Evolutionary conservation across 2,888 invertebrate genomes (phyloP).

Genomic region (Allophyes oxyacanthae): DNA sequence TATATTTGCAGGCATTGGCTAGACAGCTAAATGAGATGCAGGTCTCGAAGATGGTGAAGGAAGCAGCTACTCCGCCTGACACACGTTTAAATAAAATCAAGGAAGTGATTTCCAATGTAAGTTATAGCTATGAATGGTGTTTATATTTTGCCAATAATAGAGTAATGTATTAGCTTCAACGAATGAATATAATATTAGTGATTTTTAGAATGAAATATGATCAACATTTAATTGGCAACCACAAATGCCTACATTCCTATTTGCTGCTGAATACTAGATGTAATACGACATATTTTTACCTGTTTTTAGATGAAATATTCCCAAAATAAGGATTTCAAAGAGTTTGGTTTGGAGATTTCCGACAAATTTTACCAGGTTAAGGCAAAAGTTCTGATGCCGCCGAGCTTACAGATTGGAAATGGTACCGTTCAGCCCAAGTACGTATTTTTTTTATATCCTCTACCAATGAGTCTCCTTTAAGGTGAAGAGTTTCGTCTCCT

Average conservation of each 20-base stretch:
- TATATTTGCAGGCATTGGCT: conserved; percentile 77
- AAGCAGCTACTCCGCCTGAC: conserved; percentile 94
- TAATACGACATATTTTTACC: neutral
- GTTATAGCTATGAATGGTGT: conserved; percentile 47
- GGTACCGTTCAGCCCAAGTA: conserved; percentile 72
- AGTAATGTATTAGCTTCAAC: too few species aligned
- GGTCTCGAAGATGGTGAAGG: conserved; percentile 95
- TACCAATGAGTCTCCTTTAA: too few species aligned
- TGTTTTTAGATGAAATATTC: conserved; percentile 81
- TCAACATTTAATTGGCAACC: too few species aligned
- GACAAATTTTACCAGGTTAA: conserved; percentile 92
- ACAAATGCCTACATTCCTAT: too few species aligned
- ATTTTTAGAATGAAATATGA: too few species aligned
- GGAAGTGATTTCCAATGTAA: conserved; percentile 88
- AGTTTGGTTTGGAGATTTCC: conserved; percentile 95
- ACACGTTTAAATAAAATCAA: conserved; percentile 94
- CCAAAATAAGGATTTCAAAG: conserved; percentile 87
- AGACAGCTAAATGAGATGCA: conserved; percentile 95
- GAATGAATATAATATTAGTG: too few species aligned
- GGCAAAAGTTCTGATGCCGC: conserved; percentile 94
- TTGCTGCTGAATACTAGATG: too few species aligned
- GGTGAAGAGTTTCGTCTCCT: too few species aligned
- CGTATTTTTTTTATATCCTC: neutral
- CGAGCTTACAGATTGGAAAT: conserved; percentile 91
- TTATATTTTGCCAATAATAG: conserved; percentile 1